Conservation (phyloP, 2,113 vertebrate species). For the Archocentrus centrarchus region DNA sequence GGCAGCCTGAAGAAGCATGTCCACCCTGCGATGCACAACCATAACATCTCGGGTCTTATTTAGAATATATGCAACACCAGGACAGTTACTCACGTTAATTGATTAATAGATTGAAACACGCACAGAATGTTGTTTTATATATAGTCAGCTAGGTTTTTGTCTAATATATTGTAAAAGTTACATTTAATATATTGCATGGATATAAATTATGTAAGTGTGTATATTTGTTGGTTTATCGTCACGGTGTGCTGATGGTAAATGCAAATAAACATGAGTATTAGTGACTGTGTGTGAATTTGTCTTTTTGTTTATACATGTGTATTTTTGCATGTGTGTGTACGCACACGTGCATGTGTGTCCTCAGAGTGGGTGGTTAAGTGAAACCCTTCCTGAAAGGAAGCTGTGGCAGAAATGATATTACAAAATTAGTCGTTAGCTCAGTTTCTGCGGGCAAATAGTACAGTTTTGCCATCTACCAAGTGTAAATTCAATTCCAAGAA, state of each 20-base stretch:
- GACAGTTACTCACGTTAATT: background rate
- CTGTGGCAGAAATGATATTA: conserved; percentile 32
- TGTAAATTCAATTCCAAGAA: background rate
- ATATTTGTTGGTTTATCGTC: background rate
- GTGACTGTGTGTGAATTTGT: background rate
- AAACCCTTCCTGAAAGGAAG: conserved; percentile 51
- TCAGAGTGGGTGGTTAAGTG: background rate
- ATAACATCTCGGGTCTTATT: background rate
- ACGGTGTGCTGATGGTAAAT: background rate
- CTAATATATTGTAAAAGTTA: background rate
- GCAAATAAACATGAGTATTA: background rate
- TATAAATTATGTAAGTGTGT: background rate
- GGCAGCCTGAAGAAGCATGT: conserved; percentile 44
- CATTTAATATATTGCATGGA: background rate
- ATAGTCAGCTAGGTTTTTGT: background rate
- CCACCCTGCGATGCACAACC: conserved; percentile 26
- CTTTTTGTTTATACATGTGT: background rate
- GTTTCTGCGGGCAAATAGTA: background rate
- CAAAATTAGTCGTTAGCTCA: conserved; percentile 34
- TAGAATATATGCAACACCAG: background rate
- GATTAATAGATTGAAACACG: background rate
- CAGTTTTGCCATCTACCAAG: background rate
- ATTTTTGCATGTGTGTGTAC: background rate
- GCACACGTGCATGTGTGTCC: background rate
- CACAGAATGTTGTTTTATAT: background rate